Evolutionary conservation across 2,888 invertebrate genomes (phyloP).

Genomic region (Ernsta delagoae): DNA sequence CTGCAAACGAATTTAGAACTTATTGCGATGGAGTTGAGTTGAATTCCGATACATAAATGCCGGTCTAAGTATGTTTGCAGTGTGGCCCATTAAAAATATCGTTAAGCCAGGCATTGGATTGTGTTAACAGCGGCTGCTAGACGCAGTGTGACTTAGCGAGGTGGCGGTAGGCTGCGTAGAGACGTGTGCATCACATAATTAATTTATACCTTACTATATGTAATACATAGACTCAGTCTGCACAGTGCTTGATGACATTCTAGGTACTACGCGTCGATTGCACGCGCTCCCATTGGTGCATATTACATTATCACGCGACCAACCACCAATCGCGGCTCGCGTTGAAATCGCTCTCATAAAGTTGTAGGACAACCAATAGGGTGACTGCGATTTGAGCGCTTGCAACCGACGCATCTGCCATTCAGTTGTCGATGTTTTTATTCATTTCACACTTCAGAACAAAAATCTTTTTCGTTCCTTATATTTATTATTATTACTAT

Average conservation of each 20-base stretch:
- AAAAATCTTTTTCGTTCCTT: slow-evolving; percentile 52
- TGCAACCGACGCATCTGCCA: slow-evolving; percentile 49
- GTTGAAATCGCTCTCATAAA: slow-evolving; percentile 10
- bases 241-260: slow-evolving; percentile 51
- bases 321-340: slow-evolving; percentile 22
- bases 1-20: slow-evolving; percentile 37
- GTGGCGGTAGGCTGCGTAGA: slow-evolving; percentile 63
- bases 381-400: slow-evolving; percentile 32
- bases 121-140: slow-evolving; percentile 50
- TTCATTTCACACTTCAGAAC: slow-evolving; percentile 66
- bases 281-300: slow-evolving; percentile 31
- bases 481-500: slow-evolving; percentile 47
- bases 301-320: not conserved
- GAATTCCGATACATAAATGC: not conserved
- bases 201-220: slow-evolving; percentile 47
- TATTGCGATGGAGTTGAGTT: not conserved
- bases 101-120: slow-evolving; percentile 45
- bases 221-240: slow-evolving; percentile 52
- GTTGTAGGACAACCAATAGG: not conserved
- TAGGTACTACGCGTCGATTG: slow-evolving; percentile 43
- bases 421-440: slow-evolving; percentile 65
- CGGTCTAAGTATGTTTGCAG: slow-evolving; percentile 36
- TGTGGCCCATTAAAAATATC: slow-evolving; percentile 35
- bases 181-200: slow-evolving; percentile 55
- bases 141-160: slow-evolving; percentile 53